Percentiles rank a stretch among this genome's conserved stretches.
Conservation (phyloP, 2,888 invertebrate genomes). For the Eupeodes luniger region DNA sequence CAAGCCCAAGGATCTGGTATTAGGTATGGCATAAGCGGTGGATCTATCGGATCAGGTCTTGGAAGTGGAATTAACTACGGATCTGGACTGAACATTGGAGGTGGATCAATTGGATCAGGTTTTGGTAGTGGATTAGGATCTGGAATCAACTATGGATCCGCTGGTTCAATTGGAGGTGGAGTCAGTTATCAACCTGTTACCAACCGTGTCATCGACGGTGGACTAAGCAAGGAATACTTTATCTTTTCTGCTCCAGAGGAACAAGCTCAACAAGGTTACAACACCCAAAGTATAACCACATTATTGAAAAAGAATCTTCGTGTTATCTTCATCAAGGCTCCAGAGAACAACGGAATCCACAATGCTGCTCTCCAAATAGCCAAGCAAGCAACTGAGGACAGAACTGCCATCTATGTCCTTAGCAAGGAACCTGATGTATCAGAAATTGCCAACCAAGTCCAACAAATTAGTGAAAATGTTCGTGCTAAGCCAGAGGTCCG, state of each 20-base stretch:
- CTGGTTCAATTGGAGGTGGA: slow-evolving; percentile 14
- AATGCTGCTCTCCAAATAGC: slow-evolving; percentile 80
- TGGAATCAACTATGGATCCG: slow-evolving; percentile 17
- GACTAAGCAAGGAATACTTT: slow-evolving; percentile 31
- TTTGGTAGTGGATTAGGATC: not conserved
- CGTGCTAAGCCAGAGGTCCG: slow-evolving; percentile 83
- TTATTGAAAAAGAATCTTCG: slow-evolving; percentile 80
- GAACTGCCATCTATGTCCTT: slow-evolving; percentile 78
- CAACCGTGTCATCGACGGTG: slow-evolving; percentile 19
- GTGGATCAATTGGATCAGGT: slow-evolving; percentile 9
- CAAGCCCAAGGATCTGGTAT: slow-evolving; percentile 5
- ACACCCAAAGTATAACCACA: not conserved
- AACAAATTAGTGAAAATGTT: slow-evolving; percentile 79
- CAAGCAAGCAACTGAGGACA: slow-evolving; percentile 80
- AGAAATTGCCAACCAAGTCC: slow-evolving; percentile 87
- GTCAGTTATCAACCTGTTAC: not conserved
- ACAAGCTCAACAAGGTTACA: slow-evolving; percentile 3
- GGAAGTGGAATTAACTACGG: not conserved
- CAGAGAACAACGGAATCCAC: slow-evolving; percentile 81
- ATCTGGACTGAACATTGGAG: not conserved
- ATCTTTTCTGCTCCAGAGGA: slow-evolving; percentile 18
- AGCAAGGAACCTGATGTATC: slow-evolving; percentile 81
- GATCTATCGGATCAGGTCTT: slow-evolving; percentile 1
- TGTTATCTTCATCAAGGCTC: slow-evolving; percentile 82
- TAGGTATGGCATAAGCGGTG: not conserved